These are phyloP conservation scores for Lasaia peninsularis DNA, from an alignment of 1,140 invertebrate species.

Conservation along the genomic window DNA sequence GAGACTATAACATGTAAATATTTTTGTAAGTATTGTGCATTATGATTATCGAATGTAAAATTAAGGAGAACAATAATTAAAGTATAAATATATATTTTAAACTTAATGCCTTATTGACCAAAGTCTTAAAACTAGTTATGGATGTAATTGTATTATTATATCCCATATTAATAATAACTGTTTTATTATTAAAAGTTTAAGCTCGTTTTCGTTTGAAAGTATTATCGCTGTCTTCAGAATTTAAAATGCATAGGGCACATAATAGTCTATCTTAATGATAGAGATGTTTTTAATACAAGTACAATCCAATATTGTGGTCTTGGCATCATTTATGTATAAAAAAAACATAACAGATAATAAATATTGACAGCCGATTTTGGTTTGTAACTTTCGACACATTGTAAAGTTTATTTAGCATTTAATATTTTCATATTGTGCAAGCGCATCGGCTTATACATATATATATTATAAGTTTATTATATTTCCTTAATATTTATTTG, in stretches of 20 bases:
- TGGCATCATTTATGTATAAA: neutral
- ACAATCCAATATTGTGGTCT: neutral
- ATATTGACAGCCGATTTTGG: too few relatives aligned
- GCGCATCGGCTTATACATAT: too few relatives aligned
- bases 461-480: too few relatives aligned
- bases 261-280: neutral
- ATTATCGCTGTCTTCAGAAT: constrained; percentile 53
- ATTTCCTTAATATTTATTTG: too few relatives aligned
- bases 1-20: constrained; percentile 50
- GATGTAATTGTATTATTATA: constrained; percentile 62
- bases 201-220: constrained; percentile 58
- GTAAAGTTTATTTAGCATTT: too few relatives aligned
- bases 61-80: constrained; percentile 76
- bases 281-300: neutral
- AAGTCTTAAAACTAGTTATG: constrained; percentile 75
- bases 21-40: constrained; percentile 63
- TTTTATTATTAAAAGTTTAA: constrained; percentile 73
- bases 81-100: constrained; percentile 70
- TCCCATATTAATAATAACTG: constrained; percentile 64
- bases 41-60: constrained; percentile 61
- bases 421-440: too few relatives aligned
- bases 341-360: too few relatives aligned
- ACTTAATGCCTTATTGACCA: constrained; percentile 77
- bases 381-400: too few relatives aligned
- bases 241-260: neutral